phyloP scores from a whole-genome alignment of 2,113 vertebrate genomes.

The Grantiella picta region DNA sequence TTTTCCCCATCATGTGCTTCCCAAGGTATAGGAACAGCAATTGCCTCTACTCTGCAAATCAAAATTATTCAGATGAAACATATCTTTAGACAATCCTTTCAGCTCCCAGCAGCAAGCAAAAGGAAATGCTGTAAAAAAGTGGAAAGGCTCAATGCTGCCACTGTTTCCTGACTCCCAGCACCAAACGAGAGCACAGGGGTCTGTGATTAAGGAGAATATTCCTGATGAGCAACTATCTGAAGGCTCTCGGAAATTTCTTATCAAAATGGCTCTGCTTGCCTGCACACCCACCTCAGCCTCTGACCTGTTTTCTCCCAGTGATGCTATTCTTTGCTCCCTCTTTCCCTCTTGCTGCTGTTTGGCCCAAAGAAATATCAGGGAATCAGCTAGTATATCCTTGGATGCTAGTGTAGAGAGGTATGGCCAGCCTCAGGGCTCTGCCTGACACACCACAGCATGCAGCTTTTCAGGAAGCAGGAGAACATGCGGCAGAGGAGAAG shows the following conservation, averaged over 20 bases:
- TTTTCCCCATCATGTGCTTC: background rate
- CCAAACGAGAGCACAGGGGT: background rate
- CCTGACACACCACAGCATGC: background rate
- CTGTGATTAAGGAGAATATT: background rate
- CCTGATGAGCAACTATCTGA: background rate
- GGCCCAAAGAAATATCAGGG: background rate
- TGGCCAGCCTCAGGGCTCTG: background rate
- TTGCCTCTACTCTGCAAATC: background rate
- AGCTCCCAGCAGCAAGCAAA: background rate
- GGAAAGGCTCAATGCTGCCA: background rate
- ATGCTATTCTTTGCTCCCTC: background rate
- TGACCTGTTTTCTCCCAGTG: background rate
- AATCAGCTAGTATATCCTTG: background rate
- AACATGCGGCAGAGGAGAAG: background rate
- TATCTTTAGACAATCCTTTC: background rate
- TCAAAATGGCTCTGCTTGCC: background rate
- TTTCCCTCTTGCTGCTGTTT: background rate
- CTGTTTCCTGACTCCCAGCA: background rate
- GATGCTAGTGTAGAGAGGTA: background rate
- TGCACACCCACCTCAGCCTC: background rate
- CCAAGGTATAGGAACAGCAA: background rate
- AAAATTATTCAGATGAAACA: background rate
- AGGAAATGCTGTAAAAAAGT: background rate
- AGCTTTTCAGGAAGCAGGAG: background rate
- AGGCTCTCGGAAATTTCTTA: background rate